phyloP scores from a whole-genome alignment of 2,888 invertebrate species.

The Salticus scenicus region DNA sequence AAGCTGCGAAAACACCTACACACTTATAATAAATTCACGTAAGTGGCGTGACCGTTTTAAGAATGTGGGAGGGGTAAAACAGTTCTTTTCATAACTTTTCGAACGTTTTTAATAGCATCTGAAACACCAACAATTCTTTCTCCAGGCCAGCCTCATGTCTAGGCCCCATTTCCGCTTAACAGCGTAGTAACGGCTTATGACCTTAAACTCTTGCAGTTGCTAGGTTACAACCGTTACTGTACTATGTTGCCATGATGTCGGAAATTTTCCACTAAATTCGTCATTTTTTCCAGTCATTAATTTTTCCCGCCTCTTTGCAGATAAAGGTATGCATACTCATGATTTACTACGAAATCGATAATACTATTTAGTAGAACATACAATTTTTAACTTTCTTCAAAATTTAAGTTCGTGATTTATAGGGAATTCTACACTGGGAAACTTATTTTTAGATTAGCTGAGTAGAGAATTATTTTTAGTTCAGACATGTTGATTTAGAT shows the following conservation, averaged over 20 bases:
- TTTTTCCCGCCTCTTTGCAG: constrained; percentile 17
- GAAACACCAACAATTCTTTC: constrained; percentile 40
- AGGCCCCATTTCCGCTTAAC: constrained; percentile 48
- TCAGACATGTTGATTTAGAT: too few species aligned
- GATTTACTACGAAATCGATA: background rate
- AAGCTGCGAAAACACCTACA: background rate
- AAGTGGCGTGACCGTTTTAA: constrained; percentile 24
- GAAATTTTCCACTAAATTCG: constrained; percentile 48
- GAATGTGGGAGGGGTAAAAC: constrained; percentile 22
- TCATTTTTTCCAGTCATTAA: constrained; percentile 46
- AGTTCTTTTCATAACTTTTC: constrained; percentile 35
- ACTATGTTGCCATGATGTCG: constrained; percentile 55
- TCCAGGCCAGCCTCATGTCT: background rate
- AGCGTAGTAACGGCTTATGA: constrained; percentile 31
- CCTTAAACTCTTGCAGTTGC: constrained; percentile 45
- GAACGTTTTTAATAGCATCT: constrained; percentile 38
- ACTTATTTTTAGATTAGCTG: too few species aligned
- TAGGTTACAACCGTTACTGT: constrained; percentile 55
- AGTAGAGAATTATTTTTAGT: too few species aligned
- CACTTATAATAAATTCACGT: background rate
- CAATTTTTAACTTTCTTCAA: too few species aligned
- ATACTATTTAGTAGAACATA: background rate
- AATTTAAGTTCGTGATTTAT: too few species aligned
- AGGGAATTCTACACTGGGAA: too few species aligned
- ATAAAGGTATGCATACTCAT: background rate